Evolutionary conservation across 2,888 invertebrate species (phyloP).

Genomic region (Aricia artaxerxes): DNA sequence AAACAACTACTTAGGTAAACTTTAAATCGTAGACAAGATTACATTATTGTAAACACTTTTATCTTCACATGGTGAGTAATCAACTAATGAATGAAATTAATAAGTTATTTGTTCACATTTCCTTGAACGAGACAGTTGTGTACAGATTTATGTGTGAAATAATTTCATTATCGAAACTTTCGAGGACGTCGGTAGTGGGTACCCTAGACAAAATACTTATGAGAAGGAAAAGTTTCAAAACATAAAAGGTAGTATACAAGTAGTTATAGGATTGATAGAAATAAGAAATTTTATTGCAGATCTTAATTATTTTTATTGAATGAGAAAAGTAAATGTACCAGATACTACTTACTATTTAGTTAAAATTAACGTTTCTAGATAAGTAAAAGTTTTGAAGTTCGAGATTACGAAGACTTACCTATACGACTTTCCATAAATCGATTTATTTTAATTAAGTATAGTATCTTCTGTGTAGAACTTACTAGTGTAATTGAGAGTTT

Average conservation of each 20-base stretch:
- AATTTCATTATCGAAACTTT: neutral
- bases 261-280: neutral
- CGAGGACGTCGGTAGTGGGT: neutral
- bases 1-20: neutral
- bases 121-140: slow-evolving; percentile 1
- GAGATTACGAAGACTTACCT: no score
- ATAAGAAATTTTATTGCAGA: neutral
- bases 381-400: no score
- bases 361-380: neutral
- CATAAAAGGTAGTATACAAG: neutral
- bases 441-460: no score
- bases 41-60: slow-evolving; percentile 33
- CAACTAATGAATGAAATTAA: neutral
- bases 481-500: neutral
- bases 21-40: neutral
- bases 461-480: no score
- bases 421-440: no score
- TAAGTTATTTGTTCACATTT: slow-evolving; percentile 6
- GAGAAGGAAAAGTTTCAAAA: neutral
- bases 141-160: slow-evolving; percentile 1
- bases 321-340: neutral
- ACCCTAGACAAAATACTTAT: neutral
- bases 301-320: neutral
- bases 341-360: neutral
- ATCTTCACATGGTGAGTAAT: slow-evolving; percentile 28